Percentiles rank a stretch among this genome's conserved stretches.
Conservation (phyloP, 2,113 vertebrate species). For the Osmerus eperlanus region DNA sequence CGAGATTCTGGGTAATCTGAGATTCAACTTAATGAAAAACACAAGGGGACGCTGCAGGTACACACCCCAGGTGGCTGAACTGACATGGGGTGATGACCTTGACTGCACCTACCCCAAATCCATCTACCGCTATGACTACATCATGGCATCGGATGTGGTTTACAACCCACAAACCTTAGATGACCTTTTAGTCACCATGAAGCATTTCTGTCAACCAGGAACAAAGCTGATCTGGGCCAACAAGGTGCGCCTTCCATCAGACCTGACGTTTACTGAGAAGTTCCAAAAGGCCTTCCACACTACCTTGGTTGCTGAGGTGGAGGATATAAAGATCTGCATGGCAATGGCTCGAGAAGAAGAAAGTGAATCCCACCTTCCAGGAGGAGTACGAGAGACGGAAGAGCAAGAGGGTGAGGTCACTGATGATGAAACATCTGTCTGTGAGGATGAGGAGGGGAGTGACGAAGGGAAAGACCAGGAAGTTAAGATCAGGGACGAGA, state of each 20-base stretch:
- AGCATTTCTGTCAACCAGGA: slow-evolving; percentile 72
- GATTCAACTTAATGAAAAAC: slow-evolving; percentile 75
- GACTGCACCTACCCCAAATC: slow-evolving; percentile 66
- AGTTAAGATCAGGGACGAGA: neutral
- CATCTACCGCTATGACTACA: slow-evolving; percentile 68
- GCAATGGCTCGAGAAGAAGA: slow-evolving; percentile 51
- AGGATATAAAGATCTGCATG: slow-evolving; percentile 75
- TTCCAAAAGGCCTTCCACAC: slow-evolving; percentile 68
- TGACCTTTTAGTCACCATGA: slow-evolving; percentile 73
- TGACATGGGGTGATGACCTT: slow-evolving; percentile 75
- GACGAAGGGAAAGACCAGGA: neutral
- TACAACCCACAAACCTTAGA: slow-evolving; percentile 75
- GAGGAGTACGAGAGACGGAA: slow-evolving; percentile 2
- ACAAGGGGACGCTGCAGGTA: slow-evolving; percentile 58
- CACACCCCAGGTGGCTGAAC: slow-evolving; percentile 72
- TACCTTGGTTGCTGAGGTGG: slow-evolving; percentile 72
- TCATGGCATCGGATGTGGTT: slow-evolving; percentile 80
- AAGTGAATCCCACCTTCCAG: neutral
- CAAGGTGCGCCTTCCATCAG: slow-evolving; percentile 77
- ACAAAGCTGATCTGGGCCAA: slow-evolving; percentile 81
- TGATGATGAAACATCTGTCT: neutral
- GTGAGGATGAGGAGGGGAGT: neutral
- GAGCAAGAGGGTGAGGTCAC: neutral
- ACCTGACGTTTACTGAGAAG: slow-evolving; percentile 74
- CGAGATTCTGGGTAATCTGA: slow-evolving; percentile 77